Evolutionary conservation across 2,797 vertebrate species (phyloP).

Genomic region (Cyprinodon diabolis): DNA sequence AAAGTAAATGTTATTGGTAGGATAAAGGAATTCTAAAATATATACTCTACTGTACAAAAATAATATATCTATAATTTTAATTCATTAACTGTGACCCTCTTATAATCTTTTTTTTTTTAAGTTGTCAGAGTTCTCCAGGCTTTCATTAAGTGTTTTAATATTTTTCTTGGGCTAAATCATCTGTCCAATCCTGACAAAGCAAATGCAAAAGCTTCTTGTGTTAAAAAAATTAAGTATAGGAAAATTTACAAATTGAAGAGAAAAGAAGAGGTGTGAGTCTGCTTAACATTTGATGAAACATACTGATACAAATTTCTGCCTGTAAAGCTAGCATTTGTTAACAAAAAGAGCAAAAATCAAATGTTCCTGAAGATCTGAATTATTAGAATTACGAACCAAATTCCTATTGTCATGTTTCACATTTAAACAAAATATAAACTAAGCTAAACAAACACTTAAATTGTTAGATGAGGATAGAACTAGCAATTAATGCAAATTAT

Average conservation of each 20-base stretch:
- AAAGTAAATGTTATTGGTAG: conserved; percentile 60
- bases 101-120: background rate
- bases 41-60: conserved; percentile 21
- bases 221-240: background rate
- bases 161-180: background rate
- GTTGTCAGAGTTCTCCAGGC: background rate
- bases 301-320: background rate
- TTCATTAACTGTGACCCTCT: background rate
- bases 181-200: background rate
- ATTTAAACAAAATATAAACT: background rate
- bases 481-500: background rate
- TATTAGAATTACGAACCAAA: background rate
- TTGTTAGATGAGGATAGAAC: background rate
- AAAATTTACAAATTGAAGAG: background rate
- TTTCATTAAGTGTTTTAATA: background rate
- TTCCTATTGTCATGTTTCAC: background rate
- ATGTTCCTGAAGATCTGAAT: background rate
- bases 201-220: background rate
- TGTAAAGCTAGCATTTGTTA: background rate
- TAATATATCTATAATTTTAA: background rate
- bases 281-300: background rate
- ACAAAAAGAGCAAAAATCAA: background rate
- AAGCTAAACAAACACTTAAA: background rate
- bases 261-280: background rate
- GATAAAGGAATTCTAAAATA: conserved; percentile 58